phyloP scores from a whole-genome alignment of 2,888 invertebrate species.

The Callyntrura sp. region DNA sequence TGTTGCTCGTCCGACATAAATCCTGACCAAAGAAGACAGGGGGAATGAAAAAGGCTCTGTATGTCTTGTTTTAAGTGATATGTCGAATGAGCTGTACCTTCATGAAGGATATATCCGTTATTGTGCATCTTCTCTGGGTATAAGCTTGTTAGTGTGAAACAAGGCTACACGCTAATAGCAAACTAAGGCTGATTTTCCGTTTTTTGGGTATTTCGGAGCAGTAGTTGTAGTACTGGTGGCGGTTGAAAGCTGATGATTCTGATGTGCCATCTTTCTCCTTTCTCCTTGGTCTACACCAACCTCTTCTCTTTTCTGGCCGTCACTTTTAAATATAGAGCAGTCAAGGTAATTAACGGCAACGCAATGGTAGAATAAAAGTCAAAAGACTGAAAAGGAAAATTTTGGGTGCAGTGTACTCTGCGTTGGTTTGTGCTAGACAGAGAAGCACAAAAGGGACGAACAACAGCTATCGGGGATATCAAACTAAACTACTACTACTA shows the following conservation, averaged over 20 bases:
- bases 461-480: too few relatives aligned
- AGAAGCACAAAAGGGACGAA: background rate
- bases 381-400: background rate
- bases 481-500: too few relatives aligned
- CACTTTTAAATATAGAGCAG: conserved; percentile 64
- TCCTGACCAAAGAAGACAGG: conserved; percentile 73
- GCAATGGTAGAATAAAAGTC: conserved; percentile 50
- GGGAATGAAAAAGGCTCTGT: conserved; percentile 65
- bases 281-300: background rate
- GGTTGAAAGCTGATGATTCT: conserved; percentile 27
- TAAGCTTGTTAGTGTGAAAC: conserved; percentile 11
- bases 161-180: too few relatives aligned
- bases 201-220: background rate
- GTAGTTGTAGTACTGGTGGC: background rate
- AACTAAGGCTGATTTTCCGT: background rate
- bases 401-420: conserved; percentile 6
- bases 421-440: background rate
- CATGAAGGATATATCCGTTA: background rate
- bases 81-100: conserved; percentile 71
- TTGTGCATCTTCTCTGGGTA: background rate
- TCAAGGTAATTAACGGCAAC: conserved; percentile 72
- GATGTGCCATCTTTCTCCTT: conserved; percentile 37
- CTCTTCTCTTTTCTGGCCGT: background rate
- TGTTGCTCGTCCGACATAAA: conserved; percentile 72
- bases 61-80: conserved; percentile 73